Base-by-base conservation (phyloP, 1,140 invertebrate genomes). In the Zelostemma sp. region DNA sequence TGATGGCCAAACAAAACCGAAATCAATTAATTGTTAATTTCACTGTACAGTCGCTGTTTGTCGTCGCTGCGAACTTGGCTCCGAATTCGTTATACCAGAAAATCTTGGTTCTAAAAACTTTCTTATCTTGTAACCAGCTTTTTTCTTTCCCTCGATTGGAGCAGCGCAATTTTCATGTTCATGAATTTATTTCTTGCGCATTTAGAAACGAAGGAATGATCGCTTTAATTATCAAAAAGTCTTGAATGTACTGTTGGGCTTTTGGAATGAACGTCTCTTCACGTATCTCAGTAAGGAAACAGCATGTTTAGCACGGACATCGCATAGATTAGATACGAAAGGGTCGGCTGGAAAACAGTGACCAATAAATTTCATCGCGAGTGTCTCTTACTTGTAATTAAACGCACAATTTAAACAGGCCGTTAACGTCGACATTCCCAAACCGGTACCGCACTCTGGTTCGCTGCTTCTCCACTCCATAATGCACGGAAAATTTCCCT, bases 361-460 rank as follows among this genome's bases (percentile, higher is more conserved):
- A 80, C 80, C 80, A 75, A 83, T 83, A 83, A 83, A 83, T 83
- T 82, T 79, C 60, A 53, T 62, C 66, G 75, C 73, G 56, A 80
- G 70, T 82, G 80, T 82, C 80, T 81, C 81, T 82, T 83, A 81
- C 80, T 83, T 82, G 81, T 83, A 83, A 83, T 83, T 83, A 83
- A 83, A 83, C 78, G 77, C 80, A 82, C 81, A 81, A 83, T 82
- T 83, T 83, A 83, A 81, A 80, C 79, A 74, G 74, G 70, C 73
- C 76, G 75, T 82, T 81, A 81, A 77, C 70, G 78, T 81, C 80
- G 72, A 59, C 76, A 74, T 75, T 71, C 72, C 62, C 72, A 72
- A 80, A 80, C 71, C 66, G 59, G 72, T 72, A 74, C 58, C 62
- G 49, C 51, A 66, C 57, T 48, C 57, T 35, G 63, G 62, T 66